Evolutionary conservation across 2,113 vertebrate species (phyloP).

Genomic region (Hypomesus transpacificus): DNA sequence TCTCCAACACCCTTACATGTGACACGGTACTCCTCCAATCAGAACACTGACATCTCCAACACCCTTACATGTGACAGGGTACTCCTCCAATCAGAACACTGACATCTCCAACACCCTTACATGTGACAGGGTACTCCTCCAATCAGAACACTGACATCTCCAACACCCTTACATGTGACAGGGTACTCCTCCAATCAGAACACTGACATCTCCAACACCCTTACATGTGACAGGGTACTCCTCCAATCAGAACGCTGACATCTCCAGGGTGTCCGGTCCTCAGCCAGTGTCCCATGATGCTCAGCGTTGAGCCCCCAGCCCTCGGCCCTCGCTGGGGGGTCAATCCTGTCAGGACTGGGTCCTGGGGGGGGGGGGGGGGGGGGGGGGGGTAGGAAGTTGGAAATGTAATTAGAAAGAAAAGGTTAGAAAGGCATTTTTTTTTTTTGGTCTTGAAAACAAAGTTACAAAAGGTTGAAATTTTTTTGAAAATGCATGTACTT

Average conservation of each 20-base stretch:
- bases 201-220: conserved; percentile 72
- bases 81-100: conserved; percentile 83
- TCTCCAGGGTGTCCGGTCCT: conserved; percentile 82
- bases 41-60: conserved; percentile 78
- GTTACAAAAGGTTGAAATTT: no score
- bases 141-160: conserved; percentile 81
- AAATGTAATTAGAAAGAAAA: no score
- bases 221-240: conserved; percentile 81
- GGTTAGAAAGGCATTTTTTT: no score
- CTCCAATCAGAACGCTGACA: conserved; percentile 83
- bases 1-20: conserved; percentile 72
- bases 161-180: conserved; percentile 73
- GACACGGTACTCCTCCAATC: conserved; percentile 84
- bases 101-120: conserved; percentile 72
- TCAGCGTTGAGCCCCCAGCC: conserved; percentile 85
- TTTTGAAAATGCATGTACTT: no score
- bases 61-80: conserved; percentile 75
- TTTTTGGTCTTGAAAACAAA: no score
- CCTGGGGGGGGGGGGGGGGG: conserved; percentile 59
- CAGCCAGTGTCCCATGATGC: conserved; percentile 79
- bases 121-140: conserved; percentile 85
- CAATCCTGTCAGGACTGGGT: conserved; percentile 82
- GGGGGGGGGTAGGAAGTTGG: no score
- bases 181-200: conserved; percentile 84
- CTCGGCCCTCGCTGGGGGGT: conserved; percentile 84